Evolutionary conservation across 2,888 invertebrate species (phyloP).

Genomic region (Tigriopus californicus): DNA sequence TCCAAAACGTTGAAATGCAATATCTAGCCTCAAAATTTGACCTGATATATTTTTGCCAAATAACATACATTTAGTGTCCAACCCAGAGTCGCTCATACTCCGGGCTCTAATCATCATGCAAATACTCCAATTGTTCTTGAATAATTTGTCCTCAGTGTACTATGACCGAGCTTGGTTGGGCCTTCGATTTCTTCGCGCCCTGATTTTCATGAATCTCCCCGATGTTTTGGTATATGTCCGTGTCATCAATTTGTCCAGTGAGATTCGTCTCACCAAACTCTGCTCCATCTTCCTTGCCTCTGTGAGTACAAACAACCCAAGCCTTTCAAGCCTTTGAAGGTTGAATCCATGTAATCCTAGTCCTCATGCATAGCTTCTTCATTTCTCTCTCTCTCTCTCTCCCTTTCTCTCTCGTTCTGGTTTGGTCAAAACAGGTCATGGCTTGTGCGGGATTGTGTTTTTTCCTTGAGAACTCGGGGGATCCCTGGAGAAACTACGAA

Average conservation of each 20-base stretch:
- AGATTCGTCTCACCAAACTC: background rate
- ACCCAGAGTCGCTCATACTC: too few species aligned
- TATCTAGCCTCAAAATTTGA: too few species aligned
- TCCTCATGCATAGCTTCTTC: too few species aligned
- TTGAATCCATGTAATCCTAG: too few species aligned
- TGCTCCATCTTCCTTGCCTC: background rate
- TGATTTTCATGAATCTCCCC: background rate
- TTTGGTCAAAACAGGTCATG: background rate
- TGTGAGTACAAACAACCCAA: background rate
- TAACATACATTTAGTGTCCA: too few species aligned
- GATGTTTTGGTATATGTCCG: constrained; percentile 1
- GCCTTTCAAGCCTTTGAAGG: too few species aligned
- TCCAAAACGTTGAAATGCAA: too few species aligned
- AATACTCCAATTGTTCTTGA: too few species aligned
- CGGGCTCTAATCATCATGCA: too few species aligned
- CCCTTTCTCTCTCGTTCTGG: too few species aligned
- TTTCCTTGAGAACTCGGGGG: background rate
- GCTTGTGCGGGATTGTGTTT: background rate
- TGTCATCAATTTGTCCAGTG: background rate
- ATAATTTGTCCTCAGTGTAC: background rate
- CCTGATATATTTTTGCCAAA: too few species aligned
- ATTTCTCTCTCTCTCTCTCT: too few species aligned
- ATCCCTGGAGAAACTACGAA: background rate
- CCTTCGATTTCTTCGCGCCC: background rate
- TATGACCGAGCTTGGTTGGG: background rate